These are phyloP conservation scores for Nycteola revayana DNA, from an alignment of 2,888 invertebrate genomes.

Conservation along the genomic window DNA sequence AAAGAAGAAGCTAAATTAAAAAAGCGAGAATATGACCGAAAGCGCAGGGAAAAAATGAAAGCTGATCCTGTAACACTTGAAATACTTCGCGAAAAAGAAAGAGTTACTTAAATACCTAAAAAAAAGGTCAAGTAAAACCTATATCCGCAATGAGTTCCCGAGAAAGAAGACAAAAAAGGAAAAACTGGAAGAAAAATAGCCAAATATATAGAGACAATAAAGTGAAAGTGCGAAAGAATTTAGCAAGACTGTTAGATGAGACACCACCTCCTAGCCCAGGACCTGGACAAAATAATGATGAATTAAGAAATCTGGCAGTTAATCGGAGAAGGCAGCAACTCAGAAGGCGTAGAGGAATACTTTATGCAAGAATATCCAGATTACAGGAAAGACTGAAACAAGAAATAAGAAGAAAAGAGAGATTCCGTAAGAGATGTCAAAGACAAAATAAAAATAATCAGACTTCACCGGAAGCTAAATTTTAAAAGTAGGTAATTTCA, in stretches of 20 bases:
- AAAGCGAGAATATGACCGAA: slow-evolving; percentile 26
- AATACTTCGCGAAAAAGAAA: slow-evolving; percentile 21
- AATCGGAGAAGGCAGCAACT: slow-evolving; percentile 13
- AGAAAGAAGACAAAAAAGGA: no score
- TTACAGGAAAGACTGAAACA: slow-evolving; percentile 17
- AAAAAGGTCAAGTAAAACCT: slow-evolving; percentile 21
- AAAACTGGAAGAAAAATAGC: slow-evolving; percentile 25
- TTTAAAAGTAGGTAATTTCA: no score
- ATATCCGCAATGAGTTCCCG: slow-evolving; percentile 16
- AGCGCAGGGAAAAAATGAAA: slow-evolving; percentile 22
- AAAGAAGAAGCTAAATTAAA: slow-evolving; percentile 4
- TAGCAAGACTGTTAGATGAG: slow-evolving; percentile 17
- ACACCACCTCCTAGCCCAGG: slow-evolving; percentile 15
- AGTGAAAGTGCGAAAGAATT: slow-evolving; percentile 15
- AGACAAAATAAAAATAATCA: slow-evolving; percentile 6
- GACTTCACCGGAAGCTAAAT: slow-evolving; percentile 5
- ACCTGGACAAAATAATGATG: slow-evolving; percentile 9
- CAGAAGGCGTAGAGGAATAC: slow-evolving; percentile 18
- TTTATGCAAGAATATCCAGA: slow-evolving; percentile 17
- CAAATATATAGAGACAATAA: slow-evolving; percentile 18
- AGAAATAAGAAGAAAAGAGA: slow-evolving; percentile 13
- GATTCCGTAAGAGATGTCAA: slow-evolving; percentile 15
- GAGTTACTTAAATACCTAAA: slow-evolving; percentile 22
- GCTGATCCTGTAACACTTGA: slow-evolving; percentile 17
- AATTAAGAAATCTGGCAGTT: slow-evolving; percentile 8